These are phyloP conservation scores for Therioaphis trifolii DNA, from an alignment of 2,888 invertebrate genomes.

Conservation along the genomic window DNA sequence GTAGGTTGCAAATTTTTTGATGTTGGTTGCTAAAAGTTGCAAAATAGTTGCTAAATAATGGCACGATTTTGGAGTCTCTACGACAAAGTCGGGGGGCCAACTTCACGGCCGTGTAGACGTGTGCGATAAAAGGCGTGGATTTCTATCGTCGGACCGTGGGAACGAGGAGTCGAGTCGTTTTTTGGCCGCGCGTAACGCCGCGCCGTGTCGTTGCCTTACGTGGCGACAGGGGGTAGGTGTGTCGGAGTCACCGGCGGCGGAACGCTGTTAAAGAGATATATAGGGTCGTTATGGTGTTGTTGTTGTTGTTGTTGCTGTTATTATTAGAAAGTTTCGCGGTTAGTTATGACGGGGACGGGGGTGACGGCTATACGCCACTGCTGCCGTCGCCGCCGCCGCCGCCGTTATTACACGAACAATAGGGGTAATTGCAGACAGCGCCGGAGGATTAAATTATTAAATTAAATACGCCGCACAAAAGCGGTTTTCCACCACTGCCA, in stretches of 20 bases:
- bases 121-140: too few relatives aligned
- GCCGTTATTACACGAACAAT: conserved; percentile 20
- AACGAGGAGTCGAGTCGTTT: neutral
- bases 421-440: conserved; percentile 61
- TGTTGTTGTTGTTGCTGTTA: neutral
- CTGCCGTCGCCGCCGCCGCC: neutral
- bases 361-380: neutral
- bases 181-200: neutral
- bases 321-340: conserved; percentile 60
- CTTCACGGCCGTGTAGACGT: too few relatives aligned
- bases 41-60: too few relatives aligned
- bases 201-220: neutral
- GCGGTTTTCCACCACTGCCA: conserved; percentile 35
- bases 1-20: too few relatives aligned
- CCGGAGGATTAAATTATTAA: conserved; percentile 60
- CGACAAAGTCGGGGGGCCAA: too few relatives aligned
- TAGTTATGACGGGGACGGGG: conserved; percentile 23
- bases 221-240: conserved; percentile 7
- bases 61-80: too few relatives aligned
- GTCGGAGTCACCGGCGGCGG: conserved; percentile 45
- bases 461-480: conserved; percentile 60
- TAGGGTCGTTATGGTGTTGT: conserved; percentile 59
- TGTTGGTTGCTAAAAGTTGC: too few relatives aligned
- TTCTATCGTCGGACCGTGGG: too few relatives aligned
- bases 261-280: conserved; percentile 58